Conservation (phyloP, 2,113 vertebrate species). For the Pteronura brasiliensis region DNA sequence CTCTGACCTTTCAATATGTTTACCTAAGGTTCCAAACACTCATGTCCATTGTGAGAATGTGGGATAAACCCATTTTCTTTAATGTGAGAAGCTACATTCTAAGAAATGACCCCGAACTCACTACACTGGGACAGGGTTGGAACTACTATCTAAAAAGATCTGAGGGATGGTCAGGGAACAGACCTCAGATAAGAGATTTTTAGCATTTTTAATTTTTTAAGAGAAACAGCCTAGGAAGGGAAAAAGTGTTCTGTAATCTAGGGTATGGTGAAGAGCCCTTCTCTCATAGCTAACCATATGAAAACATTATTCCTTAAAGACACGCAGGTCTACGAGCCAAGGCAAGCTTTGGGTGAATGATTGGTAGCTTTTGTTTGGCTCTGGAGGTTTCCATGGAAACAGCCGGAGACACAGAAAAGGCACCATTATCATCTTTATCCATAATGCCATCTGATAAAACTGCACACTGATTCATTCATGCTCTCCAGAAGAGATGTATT, state of each 20-base stretch:
- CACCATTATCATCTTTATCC: conserved; percentile 56
- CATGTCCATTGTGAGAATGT: neutral
- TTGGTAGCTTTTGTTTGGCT: conserved; percentile 64
- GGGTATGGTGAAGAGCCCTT: conserved; percentile 35
- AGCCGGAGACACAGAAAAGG: conserved; percentile 67
- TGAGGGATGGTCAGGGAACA: neutral
- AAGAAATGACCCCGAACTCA: neutral
- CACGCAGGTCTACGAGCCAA: neutral
- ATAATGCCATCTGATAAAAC: conserved; percentile 29
- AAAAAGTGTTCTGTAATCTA: conserved; percentile 19
- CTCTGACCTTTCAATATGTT: neutral
- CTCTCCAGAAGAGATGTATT: neutral
- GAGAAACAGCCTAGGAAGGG: neutral
- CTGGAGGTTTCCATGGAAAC: conserved; percentile 66
- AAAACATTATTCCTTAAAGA: conserved; percentile 55
- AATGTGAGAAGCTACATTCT: neutral
- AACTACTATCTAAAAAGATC: neutral
- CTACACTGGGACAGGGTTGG: neutral
- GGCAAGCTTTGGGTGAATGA: conserved; percentile 46
- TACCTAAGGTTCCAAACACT: conserved; percentile 1
- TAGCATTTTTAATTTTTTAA: neutral
- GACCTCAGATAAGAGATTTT: neutral
- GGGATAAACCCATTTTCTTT: neutral
- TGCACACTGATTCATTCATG: conserved; percentile 39
- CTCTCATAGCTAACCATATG: conserved; percentile 30